Percentiles rank a stretch among this genome's conserved stretches.
These are phyloP conservation scores for Eulemur mongoz DNA, from an alignment of 2,797 vertebrate genomes.

Conservation along the genomic window DNA sequence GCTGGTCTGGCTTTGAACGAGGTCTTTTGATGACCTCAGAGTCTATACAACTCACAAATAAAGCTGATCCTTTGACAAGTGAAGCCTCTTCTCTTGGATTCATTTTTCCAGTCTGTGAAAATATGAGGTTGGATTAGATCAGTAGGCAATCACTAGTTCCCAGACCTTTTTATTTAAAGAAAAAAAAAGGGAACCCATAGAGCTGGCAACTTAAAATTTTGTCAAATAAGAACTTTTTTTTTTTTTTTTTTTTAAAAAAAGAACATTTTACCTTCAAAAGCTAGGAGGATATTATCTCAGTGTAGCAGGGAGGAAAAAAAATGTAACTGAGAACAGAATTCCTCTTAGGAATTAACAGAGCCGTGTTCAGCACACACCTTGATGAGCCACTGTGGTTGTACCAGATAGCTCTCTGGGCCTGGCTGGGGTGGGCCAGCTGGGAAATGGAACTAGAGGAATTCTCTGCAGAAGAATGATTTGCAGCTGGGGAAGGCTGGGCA, in stretches of 20 bases:
- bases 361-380: conserved; percentile 11
- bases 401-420: neutral
- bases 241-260: neutral
- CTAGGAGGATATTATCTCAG: neutral
- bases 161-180: neutral
- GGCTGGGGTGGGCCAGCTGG: neutral
- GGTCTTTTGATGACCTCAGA: neutral
- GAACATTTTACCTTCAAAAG: conserved; percentile 9
- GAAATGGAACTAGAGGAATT: neutral
- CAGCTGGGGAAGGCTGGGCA: neutral
- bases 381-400: neutral
- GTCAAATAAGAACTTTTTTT: neutral
- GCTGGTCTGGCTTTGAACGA: neutral
- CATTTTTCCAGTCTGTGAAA: conserved; percentile 19
- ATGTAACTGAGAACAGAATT: neutral
- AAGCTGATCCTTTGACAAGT: neutral
- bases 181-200: neutral
- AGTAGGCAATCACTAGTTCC: neutral
- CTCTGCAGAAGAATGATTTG: neutral
- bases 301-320: neutral
- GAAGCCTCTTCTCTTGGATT: conserved; percentile 23
- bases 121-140: neutral
- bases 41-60: neutral
- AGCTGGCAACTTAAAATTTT: conserved; percentile 40
- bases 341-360: conserved; percentile 40